These are phyloP conservation scores for Drosophila nr. medialis DNA, from an alignment of 2,888 invertebrate genomes.

Conservation along the genomic window DNA sequence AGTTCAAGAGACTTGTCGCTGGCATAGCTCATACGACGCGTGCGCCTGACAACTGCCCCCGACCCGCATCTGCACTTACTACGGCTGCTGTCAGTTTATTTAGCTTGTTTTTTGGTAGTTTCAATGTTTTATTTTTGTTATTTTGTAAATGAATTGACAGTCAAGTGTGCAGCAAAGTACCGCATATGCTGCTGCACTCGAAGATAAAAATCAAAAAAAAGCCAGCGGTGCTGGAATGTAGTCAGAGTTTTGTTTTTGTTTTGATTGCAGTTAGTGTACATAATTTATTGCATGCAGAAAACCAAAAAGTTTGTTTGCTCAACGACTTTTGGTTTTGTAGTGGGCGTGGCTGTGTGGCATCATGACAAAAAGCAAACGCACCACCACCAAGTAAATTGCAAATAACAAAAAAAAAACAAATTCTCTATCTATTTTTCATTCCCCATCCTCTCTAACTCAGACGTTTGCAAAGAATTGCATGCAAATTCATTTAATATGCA, in stretches of 20 bases:
- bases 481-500: slow-evolving; percentile 47
- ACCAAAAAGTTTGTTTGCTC: slow-evolving; percentile 58
- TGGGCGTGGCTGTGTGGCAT: slow-evolving; percentile 7
- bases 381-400: slow-evolving; percentile 46
- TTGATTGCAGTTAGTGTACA: slow-evolving; percentile 72
- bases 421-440: not conserved
- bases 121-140: slow-evolving; percentile 23
- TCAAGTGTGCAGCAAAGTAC: slow-evolving; percentile 64
- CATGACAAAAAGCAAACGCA: slow-evolving; percentile 38
- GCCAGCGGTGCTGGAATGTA: slow-evolving; percentile 37
- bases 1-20: slow-evolving; percentile 58
- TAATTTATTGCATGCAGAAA: slow-evolving; percentile 65
- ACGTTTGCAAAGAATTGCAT: slow-evolving; percentile 55
- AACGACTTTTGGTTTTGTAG: slow-evolving; percentile 33
- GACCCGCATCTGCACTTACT: slow-evolving; percentile 6
- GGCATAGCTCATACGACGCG: slow-evolving; percentile 67
- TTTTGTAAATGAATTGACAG: slow-evolving; percentile 63
- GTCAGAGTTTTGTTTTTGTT: slow-evolving; percentile 52
- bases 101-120: not conserved
- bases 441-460: not conserved
- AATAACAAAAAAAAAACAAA: slow-evolving; percentile 50
- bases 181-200: slow-evolving; percentile 16
- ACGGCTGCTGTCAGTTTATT: slow-evolving; percentile 37
- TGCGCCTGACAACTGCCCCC: slow-evolving; percentile 34
- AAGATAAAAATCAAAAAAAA: slow-evolving; percentile 25